These are phyloP conservation scores for Apodemia zela DNA, from an alignment of 2,888 invertebrate species.

Conservation along the genomic window DNA sequence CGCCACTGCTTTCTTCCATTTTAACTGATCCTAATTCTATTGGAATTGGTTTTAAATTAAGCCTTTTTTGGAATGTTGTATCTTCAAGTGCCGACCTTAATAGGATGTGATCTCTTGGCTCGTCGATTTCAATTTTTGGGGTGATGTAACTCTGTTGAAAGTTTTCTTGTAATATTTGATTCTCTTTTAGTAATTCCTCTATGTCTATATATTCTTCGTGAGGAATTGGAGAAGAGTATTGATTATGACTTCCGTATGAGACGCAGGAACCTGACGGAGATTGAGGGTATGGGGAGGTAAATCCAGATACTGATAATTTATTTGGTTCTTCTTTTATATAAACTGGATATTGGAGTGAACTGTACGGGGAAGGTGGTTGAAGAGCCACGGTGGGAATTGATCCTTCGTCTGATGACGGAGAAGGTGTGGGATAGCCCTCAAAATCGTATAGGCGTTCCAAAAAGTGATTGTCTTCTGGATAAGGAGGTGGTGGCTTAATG, in stretches of 20 bases:
- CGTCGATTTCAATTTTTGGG: slow-evolving; percentile 79
- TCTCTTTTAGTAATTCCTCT: slow-evolving; percentile 80
- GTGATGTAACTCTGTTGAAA: slow-evolving; percentile 63
- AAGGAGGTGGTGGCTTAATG: slow-evolving; percentile 68
- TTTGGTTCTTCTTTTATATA: slow-evolving; percentile 78
- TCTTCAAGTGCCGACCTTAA: slow-evolving; percentile 90
- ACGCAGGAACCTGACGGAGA: slow-evolving; percentile 81
- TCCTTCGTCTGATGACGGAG: slow-evolving; percentile 77
- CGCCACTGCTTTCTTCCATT: slow-evolving; percentile 85
- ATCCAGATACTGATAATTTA: slow-evolving; percentile 72
- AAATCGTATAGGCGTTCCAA: slow-evolving; percentile 74
- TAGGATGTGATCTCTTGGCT: slow-evolving; percentile 86
- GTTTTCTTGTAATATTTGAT: slow-evolving; percentile 74
- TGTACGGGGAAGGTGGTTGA: slow-evolving; percentile 79
- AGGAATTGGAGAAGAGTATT: slow-evolving; percentile 74
- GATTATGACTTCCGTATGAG: slow-evolving; percentile 80
- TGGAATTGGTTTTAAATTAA: slow-evolving; percentile 90
- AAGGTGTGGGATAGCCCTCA: slow-evolving; percentile 71
- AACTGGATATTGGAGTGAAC: slow-evolving; percentile 61
- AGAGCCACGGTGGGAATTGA: slow-evolving; percentile 78
- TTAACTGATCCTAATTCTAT: slow-evolving; percentile 81
- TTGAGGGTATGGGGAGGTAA: slow-evolving; percentile 73
- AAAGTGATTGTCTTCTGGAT: slow-evolving; percentile 58
- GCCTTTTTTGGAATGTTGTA: slow-evolving; percentile 91
- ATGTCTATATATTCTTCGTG: slow-evolving; percentile 83